Evolutionary conservation across 1,140 invertebrate genomes (phyloP), one percentile per base, ranked within the genome.

Genomic region (Bactericera cockerelli): DNA sequence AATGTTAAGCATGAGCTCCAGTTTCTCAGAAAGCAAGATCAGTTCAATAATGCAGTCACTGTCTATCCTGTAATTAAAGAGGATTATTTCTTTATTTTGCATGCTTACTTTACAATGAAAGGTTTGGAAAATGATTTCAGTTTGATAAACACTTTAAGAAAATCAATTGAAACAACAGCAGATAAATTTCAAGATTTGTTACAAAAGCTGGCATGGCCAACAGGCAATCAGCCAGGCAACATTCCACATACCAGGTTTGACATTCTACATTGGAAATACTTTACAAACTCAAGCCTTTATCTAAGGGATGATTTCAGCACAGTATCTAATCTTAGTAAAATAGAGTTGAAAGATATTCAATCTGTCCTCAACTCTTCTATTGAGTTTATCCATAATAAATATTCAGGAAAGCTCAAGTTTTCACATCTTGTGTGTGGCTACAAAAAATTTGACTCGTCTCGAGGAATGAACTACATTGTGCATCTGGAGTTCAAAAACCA

Each of bases 401-500:
- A 82, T 68, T 68, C 74, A 1, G 73, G 75, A 13, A 67, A 69
- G 58, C 68, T 82, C 16, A 70, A 75, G 49, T 84, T 76, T 62
- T 69, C 72, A 36, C 74, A 70, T 56, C 70, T 94, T 11, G 67
- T 86, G 11, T 90, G 90, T 70, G 89, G 88, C 1, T 93, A 94
- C 65, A 76, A 81, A 64, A 78, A 79, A 64, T 93, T 92, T 71
- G 89, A 95, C 73, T 83, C 89, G 8, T 84, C 86, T 0, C 74
- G 87, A 64, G 92, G 91, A 42, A 83, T 93, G 77, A 86, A 90
- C 69, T 96, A 94, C 70, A 80, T 84, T 55, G 67, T 96, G 21
- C 88, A 94, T 73, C 67, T 93, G 13, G 72, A 74, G 36, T 77
- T 81, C 65, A 58, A 71, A 39, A 70, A 75, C 36, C 70, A 70